Percentiles rank a stretch among this genome's conserved stretches.
Conservation (phyloP, 2,888 invertebrate genomes). For the Apotomis capreana region DNA sequence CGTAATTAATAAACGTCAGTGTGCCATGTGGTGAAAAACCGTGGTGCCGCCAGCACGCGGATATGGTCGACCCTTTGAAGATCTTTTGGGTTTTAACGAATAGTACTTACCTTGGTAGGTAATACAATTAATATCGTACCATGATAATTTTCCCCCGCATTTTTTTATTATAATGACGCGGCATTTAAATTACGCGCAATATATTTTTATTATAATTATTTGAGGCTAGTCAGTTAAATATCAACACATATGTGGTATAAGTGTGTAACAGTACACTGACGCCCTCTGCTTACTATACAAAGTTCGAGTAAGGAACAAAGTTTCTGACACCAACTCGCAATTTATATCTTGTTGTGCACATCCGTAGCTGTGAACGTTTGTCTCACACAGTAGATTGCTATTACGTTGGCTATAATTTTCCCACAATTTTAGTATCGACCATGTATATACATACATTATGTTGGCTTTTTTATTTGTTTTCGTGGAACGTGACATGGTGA, state of each 20-base stretch:
- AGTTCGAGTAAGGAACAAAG: constrained; percentile 39
- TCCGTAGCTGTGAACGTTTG: constrained; percentile 27
- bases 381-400: constrained; percentile 11
- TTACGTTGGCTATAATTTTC: constrained; percentile 1
- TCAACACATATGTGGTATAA: constrained; percentile 3
- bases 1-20: constrained; percentile 57
- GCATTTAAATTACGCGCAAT: too few relatives aligned
- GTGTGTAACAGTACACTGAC: constrained; percentile 17
- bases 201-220: neutral
- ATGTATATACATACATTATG: neutral
- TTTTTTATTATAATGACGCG: too few relatives aligned
- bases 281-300: constrained; percentile 37
- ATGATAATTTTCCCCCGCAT: neutral
- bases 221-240: constrained; percentile 1
- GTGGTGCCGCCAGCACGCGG: constrained; percentile 67
- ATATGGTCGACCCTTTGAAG: constrained; percentile 93
- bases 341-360: constrained; percentile 32
- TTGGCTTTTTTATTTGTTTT: constrained; percentile 46
- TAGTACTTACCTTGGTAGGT: constrained; percentile 89
- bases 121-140: neutral
- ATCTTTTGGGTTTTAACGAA: constrained; percentile 93
- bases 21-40: constrained; percentile 78
- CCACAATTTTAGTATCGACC: neutral
- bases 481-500: constrained; percentile 49
- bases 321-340: constrained; percentile 38